Evolutionary conservation across 2,888 invertebrate species (phyloP), one percentile per base, ranked within the genome.

Genomic region (Chymomyza fuscimana): DNA sequence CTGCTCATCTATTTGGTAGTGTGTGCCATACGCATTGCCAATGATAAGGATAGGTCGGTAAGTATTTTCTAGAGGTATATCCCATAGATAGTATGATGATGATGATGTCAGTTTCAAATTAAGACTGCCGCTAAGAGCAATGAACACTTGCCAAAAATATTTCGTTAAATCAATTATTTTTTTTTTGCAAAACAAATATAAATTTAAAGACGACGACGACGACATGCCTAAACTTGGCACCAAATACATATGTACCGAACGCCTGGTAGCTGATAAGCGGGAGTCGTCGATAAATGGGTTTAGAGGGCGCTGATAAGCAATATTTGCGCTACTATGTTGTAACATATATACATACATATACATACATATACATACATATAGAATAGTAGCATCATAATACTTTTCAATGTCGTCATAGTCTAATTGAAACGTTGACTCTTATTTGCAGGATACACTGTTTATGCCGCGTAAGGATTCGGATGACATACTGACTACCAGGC

Each of bases 381-480:
- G 22, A 29, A 58, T 32, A 32, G 32, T 32, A 7, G 32, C 32
- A 32, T 32, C 32, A 32, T 29, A 22, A 58, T 12, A 46, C 4
- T 46, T 46, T 12, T 7, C 40, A 10, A 46, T 46, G 12, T 4
- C 40, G 40, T 46, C 40, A 46, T 46, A 12, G 40, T 46, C 6
- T 12, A 46, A 46, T 12, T 46, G 10, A 12, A 10, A 0, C 12
- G 12, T 12, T 46, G 40, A 12, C 40, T 12, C 40, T 46, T 3
- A 46, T 46, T 46, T 46, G 15, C 65, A 90, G 90, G 89, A 82
- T 46, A 90, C 86, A 19, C 70, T 90, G 63, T 90, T 89, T 50
- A 89, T 85, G 79, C 80, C 86, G 15, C 89, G 86, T 19, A 89
- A 87, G 76, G 79, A 87, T 65, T 83, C 88, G n/a, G 87, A 89